A percentile compares a stretch with the other conserved stretches of the same genome.
These are phyloP conservation scores for Dryoscopus gambensis DNA, from an alignment of 2,113 vertebrate genomes.

Conservation along the genomic window DNA sequence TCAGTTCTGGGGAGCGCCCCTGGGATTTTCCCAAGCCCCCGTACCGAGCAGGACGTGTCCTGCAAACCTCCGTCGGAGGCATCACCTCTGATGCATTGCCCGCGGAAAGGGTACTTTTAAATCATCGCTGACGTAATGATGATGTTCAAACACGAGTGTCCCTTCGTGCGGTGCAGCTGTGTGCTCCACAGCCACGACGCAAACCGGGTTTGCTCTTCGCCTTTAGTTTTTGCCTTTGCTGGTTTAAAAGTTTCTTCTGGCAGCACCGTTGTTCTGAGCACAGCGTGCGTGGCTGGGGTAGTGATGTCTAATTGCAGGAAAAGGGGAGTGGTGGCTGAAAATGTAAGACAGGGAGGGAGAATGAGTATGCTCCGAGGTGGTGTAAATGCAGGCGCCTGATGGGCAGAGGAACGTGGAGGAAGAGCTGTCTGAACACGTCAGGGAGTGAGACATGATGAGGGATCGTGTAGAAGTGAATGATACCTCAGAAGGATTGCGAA, in stretches of 20 bases:
- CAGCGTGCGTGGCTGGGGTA: fast-evolving
- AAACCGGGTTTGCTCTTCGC: not conserved
- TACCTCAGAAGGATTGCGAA: not conserved
- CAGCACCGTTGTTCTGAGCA: not conserved
- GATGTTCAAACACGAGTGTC: not conserved
- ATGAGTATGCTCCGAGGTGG: fast-evolving
- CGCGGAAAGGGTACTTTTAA: not conserved
- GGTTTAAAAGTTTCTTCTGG: not conserved
- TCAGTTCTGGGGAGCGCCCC: not conserved
- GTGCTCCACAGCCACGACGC: not conserved
- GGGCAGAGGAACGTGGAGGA: not conserved
- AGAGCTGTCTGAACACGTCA: not conserved
- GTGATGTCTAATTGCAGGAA: not conserved
- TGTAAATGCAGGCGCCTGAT: not conserved
- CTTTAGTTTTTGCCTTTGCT: not conserved
- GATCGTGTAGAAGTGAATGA: not conserved
- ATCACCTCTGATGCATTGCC: no score
- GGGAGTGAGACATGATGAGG: fast-evolving
- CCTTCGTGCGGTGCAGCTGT: not conserved
- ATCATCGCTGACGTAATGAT: fast-evolving
- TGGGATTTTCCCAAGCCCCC: not conserved
- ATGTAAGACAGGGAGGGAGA: not conserved
- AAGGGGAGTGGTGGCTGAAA: not conserved
- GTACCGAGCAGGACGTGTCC: not conserved
- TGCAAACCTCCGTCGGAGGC: not conserved